Conservation (phyloP, 1,140 invertebrate species). For the Platorchestia sp. region DNA sequence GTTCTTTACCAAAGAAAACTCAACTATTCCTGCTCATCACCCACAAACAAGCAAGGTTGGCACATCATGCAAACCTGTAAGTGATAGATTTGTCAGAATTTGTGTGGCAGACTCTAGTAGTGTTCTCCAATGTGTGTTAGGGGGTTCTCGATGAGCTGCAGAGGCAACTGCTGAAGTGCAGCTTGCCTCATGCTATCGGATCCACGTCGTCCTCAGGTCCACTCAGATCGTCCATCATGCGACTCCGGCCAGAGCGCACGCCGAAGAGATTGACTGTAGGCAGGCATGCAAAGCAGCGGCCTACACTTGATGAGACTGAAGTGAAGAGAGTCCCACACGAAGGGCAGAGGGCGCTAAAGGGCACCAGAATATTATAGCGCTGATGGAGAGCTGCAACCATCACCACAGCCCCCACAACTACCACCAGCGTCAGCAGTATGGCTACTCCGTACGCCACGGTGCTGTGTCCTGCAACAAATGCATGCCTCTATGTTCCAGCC, state of each 20-base stretch:
- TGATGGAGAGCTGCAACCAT: not conserved
- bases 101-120: not conserved
- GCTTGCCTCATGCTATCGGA: not conserved
- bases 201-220: slow-evolving; percentile 13
- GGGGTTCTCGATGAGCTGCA: not conserved
- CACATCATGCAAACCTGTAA: not conserved
- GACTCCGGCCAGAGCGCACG: not conserved
- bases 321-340: not conserved
- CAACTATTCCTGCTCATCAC: not conserved
- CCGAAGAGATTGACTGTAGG: slow-evolving; percentile 18
- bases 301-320: not conserved
- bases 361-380: slow-evolving; percentile 34
- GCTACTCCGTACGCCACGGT: not conserved
- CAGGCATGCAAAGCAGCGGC: not conserved
- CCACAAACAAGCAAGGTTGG: not conserved
- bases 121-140: not conserved
- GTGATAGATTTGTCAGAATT: too few species aligned
- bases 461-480: not conserved
- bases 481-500: not conserved
- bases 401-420: slow-evolving; percentile 2
- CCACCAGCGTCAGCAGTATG: not conserved
- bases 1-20: not conserved
- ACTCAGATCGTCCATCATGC: slow-evolving; percentile 35
- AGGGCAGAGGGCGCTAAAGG: slow-evolving; percentile 23
- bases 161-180: not conserved